Percentiles rank a stretch among this genome's conserved stretches.
Evolutionary conservation across 2,113 vertebrate species (phyloP).

Genomic region (Macaca nemestrina): DNA sequence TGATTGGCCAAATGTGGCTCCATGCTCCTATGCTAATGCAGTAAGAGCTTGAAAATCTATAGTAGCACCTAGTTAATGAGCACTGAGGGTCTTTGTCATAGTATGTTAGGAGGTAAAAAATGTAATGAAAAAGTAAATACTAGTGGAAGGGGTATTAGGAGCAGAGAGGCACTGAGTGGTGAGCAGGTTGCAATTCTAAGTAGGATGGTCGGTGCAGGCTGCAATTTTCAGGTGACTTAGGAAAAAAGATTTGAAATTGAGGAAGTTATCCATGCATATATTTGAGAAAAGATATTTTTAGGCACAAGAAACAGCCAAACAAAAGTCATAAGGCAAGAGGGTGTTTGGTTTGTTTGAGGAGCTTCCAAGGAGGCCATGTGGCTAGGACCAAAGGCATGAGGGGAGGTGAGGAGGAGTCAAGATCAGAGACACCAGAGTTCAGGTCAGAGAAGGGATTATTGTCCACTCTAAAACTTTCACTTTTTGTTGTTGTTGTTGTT

Average conservation of each 20-base stretch:
- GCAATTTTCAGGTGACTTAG: neutral
- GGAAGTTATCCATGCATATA: neutral
- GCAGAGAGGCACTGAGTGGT: neutral
- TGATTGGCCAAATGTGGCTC: neutral
- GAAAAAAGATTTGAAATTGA: neutral
- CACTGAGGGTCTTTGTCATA: neutral
- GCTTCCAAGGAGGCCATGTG: neutral
- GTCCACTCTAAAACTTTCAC: neutral
- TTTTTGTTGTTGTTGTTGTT: neutral
- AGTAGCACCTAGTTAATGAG: neutral
- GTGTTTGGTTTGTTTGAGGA: neutral
- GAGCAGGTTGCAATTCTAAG: neutral
- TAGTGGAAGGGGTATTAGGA: neutral
- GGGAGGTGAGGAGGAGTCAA: fast-evolving
- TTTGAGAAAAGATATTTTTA: neutral
- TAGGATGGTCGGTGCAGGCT: neutral
- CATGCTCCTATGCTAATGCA: neutral
- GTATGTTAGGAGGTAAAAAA: neutral
- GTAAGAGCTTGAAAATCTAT: neutral
- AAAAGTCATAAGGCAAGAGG: neutral
- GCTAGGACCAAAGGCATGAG: neutral
- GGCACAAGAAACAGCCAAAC: neutral
- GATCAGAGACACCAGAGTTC: neutral
- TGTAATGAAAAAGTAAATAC: neutral
- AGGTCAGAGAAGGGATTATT: too few species aligned